These are phyloP conservation scores for Ophraella communa DNA, from an alignment of 2,888 invertebrate species.

Conservation along the genomic window DNA sequence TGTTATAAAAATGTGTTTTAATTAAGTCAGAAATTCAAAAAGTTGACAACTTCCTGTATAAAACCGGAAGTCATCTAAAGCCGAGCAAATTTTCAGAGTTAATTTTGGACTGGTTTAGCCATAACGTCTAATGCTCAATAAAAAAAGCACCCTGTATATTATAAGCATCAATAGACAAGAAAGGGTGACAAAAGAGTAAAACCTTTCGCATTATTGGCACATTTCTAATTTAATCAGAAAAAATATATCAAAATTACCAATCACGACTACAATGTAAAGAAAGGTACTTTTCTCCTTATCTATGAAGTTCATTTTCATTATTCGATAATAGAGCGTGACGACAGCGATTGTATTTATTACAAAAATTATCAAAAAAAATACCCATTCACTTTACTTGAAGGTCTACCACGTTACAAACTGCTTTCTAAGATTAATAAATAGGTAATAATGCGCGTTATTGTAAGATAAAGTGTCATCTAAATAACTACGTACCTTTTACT, in stretches of 20 bases:
- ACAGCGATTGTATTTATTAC: constrained; percentile 1
- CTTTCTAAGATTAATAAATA: constrained; percentile 2
- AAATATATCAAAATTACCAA: neutral
- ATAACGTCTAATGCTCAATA: too few relatives aligned
- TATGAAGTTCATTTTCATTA: constrained; percentile 3
- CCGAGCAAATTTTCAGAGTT: too few relatives aligned
- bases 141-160: too few relatives aligned
- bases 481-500: constrained; percentile 2
- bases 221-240: neutral
- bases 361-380: constrained; percentile 2
- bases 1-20: too few relatives aligned
- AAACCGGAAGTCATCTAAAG: too few relatives aligned
- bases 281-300: constrained; percentile 12
- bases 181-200: too few relatives aligned
- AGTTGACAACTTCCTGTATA: too few relatives aligned
- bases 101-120: too few relatives aligned
- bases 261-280: neutral
- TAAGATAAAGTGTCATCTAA: neutral
- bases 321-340: neutral
- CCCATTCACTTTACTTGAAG: constrained; percentile 16
- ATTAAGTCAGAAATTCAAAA: too few relatives aligned
- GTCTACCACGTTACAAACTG: constrained; percentile 7
- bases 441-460: neutral
- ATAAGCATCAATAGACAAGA: too few relatives aligned
- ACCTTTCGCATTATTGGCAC: too few relatives aligned